Evolutionary conservation across 1,140 invertebrate genomes (phyloP).

Genomic region (Temnothorax longispinosus): DNA sequence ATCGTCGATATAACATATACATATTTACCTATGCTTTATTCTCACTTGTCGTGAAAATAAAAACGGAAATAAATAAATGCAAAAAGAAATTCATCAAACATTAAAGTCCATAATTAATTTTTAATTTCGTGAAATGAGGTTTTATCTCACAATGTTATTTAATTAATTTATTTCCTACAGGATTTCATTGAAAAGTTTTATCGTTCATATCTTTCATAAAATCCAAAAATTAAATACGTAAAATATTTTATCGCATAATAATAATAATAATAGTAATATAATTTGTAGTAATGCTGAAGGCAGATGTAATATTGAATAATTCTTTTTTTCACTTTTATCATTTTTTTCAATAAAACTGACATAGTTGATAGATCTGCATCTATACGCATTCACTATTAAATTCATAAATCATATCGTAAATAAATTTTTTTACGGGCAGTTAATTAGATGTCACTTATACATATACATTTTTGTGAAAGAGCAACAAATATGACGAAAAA

Average conservation of each 20-base stretch:
- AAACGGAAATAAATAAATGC: not conserved
- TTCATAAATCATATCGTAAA: not conserved
- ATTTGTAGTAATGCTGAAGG: not conserved
- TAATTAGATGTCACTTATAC: conserved; percentile 32
- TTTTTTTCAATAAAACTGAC: not conserved
- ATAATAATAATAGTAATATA: not conserved
- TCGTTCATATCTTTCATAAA: not conserved
- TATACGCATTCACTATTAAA: not conserved
- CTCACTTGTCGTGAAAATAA: not conserved
- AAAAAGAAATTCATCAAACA: not conserved
- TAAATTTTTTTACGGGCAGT: not conserved
- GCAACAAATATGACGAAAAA: conserved; percentile 26
- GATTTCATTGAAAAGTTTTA: not conserved
- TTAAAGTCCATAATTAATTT: not conserved
- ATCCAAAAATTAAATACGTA: not conserved
- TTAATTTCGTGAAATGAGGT: not conserved
- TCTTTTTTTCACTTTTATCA: not conserved
- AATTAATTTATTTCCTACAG: not conserved
- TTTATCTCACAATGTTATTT: not conserved
- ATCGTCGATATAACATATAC: not conserved
- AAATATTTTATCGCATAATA: not conserved
- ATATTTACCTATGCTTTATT: not conserved
- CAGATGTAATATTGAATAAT: conserved; percentile 11
- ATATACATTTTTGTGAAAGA: not conserved
- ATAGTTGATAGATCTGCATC: not conserved